Base-by-base conservation (phyloP, 1,140 invertebrate species). In the Vanessa atalanta region DNA sequence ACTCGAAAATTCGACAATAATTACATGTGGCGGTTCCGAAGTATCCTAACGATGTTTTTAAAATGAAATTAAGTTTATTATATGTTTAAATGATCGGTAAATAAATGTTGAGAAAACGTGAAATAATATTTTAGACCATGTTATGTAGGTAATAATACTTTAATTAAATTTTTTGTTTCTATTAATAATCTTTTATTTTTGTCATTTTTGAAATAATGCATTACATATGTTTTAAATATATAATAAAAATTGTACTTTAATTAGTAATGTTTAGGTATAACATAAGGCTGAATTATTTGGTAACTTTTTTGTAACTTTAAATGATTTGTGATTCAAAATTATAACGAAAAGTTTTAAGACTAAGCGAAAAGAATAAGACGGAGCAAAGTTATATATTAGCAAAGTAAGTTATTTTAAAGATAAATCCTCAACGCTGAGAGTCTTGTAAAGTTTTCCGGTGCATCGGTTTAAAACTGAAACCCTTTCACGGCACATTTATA, bases 371-470 rank as follows among this genome's bases (percentile, higher is more conserved):
- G 43, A 63, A 50, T 50, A 50, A 70, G 55, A 53, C n/a, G n/a
- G 31, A 61, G 20, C 65, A 14, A 51, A 72, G 70, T 65, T 65
- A 23, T 71, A 65, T 64, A 72, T 65, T 72, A 72, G 70, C 50
- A 50, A 65, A 53, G 72, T 53, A 23, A 53, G 63, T 65, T 65
- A 68, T 73, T 73, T 68, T 57, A 68, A 73, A 73, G 26, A 73
- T 64, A 73, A 73, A 73, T 68, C 65, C 48, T 67, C 53, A 47
- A 12, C 63, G 63, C 66, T 63, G 20, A 16, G 48, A 65, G 47
- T 15, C 50, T 23, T 23, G 14, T 12, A 50, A 73, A 68, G 26
- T 73, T 73, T 65, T 51, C 16, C 37, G 57, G 26, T 61, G 65
- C 67, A 60, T 70, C 68, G 57, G 26, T 63, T 73, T 73, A 68